Evolutionary conservation across 2,797 vertebrate genomes (phyloP).

Genomic region (Vipera ursinii): DNA sequence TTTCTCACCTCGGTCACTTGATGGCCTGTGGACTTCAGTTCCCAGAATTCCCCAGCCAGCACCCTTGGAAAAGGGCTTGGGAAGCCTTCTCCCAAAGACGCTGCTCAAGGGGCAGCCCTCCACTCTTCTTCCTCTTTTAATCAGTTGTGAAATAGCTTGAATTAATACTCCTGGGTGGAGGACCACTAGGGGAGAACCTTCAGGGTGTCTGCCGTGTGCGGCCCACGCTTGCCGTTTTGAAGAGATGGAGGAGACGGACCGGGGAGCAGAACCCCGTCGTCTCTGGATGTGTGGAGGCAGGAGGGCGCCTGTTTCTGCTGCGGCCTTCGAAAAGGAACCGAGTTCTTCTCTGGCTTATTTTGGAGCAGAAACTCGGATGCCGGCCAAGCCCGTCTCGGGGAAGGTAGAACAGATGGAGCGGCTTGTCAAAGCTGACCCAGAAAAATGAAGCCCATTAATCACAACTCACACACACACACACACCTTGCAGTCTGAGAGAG

Average conservation of each 20-base stretch:
- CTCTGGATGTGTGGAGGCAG: background rate
- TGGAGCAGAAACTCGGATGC: background rate
- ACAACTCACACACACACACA: no score
- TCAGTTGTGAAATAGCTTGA: background rate
- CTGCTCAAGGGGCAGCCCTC: background rate
- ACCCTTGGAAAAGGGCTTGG: background rate
- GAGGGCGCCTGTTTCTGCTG: background rate
- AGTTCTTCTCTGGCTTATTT: background rate
- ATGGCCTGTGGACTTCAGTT: background rate
- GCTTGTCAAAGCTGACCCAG: background rate
- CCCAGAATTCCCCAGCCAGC: background rate
- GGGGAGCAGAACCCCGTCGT: background rate
- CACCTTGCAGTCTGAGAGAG: no score
- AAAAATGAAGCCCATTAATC: background rate
- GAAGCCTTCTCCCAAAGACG: background rate
- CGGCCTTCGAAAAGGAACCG: background rate
- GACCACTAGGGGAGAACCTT: accelerated
- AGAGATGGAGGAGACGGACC: accelerated
- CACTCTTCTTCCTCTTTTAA: background rate
- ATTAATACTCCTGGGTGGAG: background rate
- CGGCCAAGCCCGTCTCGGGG: background rate
- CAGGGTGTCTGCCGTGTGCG: accelerated
- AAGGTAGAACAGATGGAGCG: background rate
- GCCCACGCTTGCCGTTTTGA: background rate
- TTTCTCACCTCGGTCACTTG: background rate